phyloP scores from a whole-genome alignment of 2,797 vertebrate species.

The Rousettus madagascariensis region DNA sequence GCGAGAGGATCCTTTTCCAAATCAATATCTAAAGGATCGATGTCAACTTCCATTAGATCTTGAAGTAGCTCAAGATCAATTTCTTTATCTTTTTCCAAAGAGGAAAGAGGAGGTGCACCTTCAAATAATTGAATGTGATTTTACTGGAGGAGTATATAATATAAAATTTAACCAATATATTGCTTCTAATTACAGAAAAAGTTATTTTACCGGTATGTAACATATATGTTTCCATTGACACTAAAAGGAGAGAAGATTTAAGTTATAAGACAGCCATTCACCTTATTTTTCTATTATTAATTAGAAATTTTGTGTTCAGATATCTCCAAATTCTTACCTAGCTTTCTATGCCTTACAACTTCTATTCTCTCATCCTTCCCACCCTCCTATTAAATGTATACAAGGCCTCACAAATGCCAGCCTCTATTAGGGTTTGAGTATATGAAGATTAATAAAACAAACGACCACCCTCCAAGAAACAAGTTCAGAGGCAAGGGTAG shows the following conservation, averaged over 20 bases:
- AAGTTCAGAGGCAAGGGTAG: not conserved
- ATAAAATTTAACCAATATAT: constrained; percentile 68
- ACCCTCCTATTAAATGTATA: not conserved
- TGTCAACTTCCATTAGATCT: constrained; percentile 99
- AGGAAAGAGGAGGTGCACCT: constrained; percentile 97
- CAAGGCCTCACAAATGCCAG: not conserved
- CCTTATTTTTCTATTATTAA: not conserved
- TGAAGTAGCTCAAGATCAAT: constrained; percentile 99
- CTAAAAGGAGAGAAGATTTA: constrained; percentile 10
- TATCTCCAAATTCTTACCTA: not conserved
- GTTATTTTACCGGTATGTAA: not conserved
- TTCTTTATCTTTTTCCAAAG: constrained; percentile 99
- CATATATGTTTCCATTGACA: not conserved
- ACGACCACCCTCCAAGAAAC: not conserved
- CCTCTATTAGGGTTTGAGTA: not conserved
- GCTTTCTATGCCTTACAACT: not conserved
- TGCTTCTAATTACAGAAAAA: not conserved
- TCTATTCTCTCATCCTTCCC: not conserved
- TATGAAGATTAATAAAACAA: constrained; percentile 1
- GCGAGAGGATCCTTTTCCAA: constrained; percentile 99
- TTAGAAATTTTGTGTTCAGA: constrained; percentile 29
- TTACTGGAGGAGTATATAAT: constrained; percentile 84
- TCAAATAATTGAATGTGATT: constrained; percentile 85
- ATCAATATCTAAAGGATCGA: constrained; percentile 99
- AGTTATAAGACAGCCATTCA: not conserved